phyloP scores from a whole-genome alignment of 2,113 vertebrate species.

The Erythrocercus mccallii region DNA sequence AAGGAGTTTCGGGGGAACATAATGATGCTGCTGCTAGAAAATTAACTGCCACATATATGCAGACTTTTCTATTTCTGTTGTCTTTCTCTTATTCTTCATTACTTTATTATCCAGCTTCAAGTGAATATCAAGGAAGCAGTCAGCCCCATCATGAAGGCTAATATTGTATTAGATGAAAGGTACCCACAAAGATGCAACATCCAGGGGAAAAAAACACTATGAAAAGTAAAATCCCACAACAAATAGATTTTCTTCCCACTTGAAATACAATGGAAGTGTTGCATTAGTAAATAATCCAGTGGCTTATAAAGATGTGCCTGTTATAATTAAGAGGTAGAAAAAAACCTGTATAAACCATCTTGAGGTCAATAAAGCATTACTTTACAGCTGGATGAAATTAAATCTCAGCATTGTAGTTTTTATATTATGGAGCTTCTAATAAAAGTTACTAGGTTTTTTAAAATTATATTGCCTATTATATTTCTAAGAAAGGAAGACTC shows the following conservation, averaged over 20 bases:
- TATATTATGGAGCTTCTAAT: not conserved
- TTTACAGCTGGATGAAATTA: not conserved
- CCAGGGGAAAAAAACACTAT: not conserved
- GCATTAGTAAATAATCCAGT: not conserved
- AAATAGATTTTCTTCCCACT: not conserved
- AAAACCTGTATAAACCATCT: not conserved
- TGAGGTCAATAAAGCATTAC: not conserved
- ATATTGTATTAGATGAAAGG: not conserved
- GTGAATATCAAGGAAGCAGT: not conserved
- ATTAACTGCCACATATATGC: not conserved
- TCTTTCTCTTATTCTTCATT: not conserved
- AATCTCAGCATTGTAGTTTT: not conserved
- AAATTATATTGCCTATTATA: not conserved
- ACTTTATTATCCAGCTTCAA: not conserved
- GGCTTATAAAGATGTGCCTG: not conserved
- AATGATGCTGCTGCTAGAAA: not conserved
- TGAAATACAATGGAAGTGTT: not conserved
- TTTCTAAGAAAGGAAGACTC: not conserved
- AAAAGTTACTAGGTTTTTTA: not conserved
- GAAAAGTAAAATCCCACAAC: slow-evolving; percentile 1
- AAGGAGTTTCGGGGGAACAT: not conserved
- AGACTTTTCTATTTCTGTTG: not conserved
- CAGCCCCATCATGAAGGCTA: not conserved
- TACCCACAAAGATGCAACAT: not conserved
- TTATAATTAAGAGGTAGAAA: not conserved